A percentile compares a stretch with the other conserved stretches of the same genome.
phyloP scores from a whole-genome alignment of 2,797 vertebrate species.

The Pantherophis vulpinus region DNA sequence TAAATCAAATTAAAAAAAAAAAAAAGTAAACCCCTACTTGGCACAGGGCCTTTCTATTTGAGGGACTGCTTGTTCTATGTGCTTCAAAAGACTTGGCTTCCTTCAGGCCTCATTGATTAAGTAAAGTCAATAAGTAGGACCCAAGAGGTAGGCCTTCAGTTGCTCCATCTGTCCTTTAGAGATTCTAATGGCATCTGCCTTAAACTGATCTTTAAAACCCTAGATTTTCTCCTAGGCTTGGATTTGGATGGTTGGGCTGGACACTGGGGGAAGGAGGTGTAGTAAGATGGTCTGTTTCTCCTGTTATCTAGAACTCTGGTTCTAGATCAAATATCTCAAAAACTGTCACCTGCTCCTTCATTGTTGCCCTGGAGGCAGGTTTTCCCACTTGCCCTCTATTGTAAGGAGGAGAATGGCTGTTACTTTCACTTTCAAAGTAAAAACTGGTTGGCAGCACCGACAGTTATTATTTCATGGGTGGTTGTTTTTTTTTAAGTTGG shows the following conservation, averaged over 20 bases:
- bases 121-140: neutral
- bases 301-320: neutral
- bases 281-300: neutral
- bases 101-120: neutral
- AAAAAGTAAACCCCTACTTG: neutral
- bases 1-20: too few relatives aligned
- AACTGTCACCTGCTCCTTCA: neutral
- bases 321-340: neutral
- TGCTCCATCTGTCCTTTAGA: neutral
- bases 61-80: neutral
- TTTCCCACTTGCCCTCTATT: neutral
- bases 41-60: neutral
- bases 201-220: neutral
- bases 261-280: neutral
- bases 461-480: neutral
- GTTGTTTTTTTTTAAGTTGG: neutral
- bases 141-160: neutral
- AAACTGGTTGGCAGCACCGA: neutral
- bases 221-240: neutral
- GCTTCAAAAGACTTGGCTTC: neutral
- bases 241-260: neutral
- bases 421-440: neutral
- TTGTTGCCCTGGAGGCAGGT: neutral
- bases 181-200: neutral
- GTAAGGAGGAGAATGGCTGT: neutral